Base-by-base conservation (phyloP, 2,888 invertebrate species). In the Perizoma flavofasciatum region DNA sequence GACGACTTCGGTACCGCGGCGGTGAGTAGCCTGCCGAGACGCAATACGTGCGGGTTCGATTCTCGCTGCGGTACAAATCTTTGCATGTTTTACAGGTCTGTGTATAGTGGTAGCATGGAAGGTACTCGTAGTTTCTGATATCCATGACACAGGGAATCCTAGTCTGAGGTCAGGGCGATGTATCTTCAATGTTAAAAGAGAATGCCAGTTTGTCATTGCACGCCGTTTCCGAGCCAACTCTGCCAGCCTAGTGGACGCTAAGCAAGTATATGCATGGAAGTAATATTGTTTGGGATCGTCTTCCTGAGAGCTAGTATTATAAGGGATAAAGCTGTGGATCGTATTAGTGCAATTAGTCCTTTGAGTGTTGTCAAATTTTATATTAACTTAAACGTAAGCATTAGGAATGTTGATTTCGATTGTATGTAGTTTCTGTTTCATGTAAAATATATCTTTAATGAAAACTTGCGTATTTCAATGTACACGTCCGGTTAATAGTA, bases 301-400 rank as follows among this genome's bases (percentile, higher is more conserved):
- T 76, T 70, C 74, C 74, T 72, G 58, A 55, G 39, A 50, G 43
- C 47, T 72, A 76, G 75, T 79, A 74, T 77, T 77, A 72, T 77
- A 77, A 64, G 76, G 69, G 71, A 68, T 47, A 46, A 74, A 73
- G 77, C 80, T 77, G 79, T 77, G 78, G 75, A 72, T 79, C 76
- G 70, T 81, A 49, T 62, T 83, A 80, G 86, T 85, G 87, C 86
- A 86, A 87, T 83, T 82, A 79, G 76, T 78, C 80, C 78, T 74
- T 71, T 67, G 71, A 75, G 78, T 79, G 78, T 81, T 65, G 58
- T 53, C 78, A 77, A 73, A 70, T 75, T 76, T 71, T 77, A 76
- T 73, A 66, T 68, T 54, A 62, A 58, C 32, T 58, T 59, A 53
- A 55, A 47, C 53, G 59, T 61, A 66, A 63, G 66, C 60, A 60